Conservation (phyloP, 2,113 vertebrate species). For the Amazona guildingii region DNA sequence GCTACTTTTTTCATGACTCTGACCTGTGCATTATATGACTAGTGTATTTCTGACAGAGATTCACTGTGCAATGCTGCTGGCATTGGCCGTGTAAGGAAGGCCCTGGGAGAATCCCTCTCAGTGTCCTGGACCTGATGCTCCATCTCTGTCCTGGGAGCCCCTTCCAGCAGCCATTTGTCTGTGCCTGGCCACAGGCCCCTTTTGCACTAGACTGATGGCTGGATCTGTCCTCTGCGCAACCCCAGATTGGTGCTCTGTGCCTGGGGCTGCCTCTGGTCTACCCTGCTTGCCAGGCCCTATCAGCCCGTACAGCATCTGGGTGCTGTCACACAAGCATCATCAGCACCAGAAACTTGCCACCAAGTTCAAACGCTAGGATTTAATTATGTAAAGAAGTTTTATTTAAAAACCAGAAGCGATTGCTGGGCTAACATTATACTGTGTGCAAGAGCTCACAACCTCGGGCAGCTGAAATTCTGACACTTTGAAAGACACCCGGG, state of each 20-base stretch:
- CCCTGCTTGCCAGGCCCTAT: background rate
- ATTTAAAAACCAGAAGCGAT: background rate
- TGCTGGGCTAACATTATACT: background rate
- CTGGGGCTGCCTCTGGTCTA: background rate
- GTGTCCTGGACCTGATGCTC: background rate
- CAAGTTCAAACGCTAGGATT: background rate
- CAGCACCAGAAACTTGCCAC: background rate
- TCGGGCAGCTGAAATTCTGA: background rate
- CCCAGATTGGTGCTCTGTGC: background rate
- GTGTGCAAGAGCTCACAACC: background rate
- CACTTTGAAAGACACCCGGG: background rate
- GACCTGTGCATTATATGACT: no score
- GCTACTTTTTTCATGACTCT: background rate
- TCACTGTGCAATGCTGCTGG: no score
- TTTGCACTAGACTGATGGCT: rapidly evolving
- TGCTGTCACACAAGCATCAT: rapidly evolving
- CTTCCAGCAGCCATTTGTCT: background rate
- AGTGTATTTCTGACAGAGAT: background rate
- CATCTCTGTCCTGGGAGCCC: background rate
- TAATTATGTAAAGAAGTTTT: background rate
- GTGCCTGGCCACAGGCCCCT: no score
- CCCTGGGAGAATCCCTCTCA: no score
- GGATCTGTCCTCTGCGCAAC: background rate
- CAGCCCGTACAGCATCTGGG: rapidly evolving
- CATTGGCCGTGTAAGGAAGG: background rate